Conservation (phyloP, 2,888 invertebrate genomes). For the Rotaria macrura region DNA sequence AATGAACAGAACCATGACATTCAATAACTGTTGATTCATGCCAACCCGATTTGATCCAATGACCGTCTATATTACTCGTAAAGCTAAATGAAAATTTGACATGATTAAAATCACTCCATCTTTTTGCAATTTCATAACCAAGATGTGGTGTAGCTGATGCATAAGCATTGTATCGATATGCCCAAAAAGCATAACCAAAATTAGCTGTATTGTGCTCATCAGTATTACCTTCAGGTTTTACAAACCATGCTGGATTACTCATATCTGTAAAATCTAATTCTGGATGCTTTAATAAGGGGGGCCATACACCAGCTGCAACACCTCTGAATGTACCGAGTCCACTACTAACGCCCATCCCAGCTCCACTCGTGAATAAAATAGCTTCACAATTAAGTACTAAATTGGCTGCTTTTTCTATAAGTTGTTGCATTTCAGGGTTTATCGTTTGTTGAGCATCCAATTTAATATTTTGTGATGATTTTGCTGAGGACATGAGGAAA, state of each 20-base stretch:
- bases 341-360: slow-evolving; percentile 36
- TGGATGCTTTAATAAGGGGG: slow-evolving; percentile 35
- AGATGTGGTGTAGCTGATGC: slow-evolving; percentile 34
- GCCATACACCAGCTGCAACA: slow-evolving; percentile 35
- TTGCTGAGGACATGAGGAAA: not conserved
- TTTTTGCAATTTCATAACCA: slow-evolving; percentile 35
- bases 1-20: slow-evolving; percentile 36
- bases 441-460: not conserved
- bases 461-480: too few species aligned
- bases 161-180: slow-evolving; percentile 35
- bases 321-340: slow-evolving; percentile 36
- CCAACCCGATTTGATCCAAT: slow-evolving; percentile 37
- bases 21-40: slow-evolving; percentile 34
- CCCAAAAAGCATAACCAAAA: slow-evolving; percentile 37
- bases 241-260: slow-evolving; percentile 36
- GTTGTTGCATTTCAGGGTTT: not conserved
- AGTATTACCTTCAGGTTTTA: slow-evolving; percentile 24
- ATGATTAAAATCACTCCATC: slow-evolving; percentile 33
- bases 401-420: not conserved
- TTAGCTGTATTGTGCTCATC: not conserved
- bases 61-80: slow-evolving; percentile 37
- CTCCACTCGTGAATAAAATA: slow-evolving; percentile 36
- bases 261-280: slow-evolving; percentile 34
- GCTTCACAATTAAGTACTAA: slow-evolving; percentile 25
- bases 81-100: slow-evolving; percentile 35